These are phyloP conservation scores for Drosophila neonasuta DNA, from an alignment of 2,888 invertebrate species.

Conservation along the genomic window DNA sequence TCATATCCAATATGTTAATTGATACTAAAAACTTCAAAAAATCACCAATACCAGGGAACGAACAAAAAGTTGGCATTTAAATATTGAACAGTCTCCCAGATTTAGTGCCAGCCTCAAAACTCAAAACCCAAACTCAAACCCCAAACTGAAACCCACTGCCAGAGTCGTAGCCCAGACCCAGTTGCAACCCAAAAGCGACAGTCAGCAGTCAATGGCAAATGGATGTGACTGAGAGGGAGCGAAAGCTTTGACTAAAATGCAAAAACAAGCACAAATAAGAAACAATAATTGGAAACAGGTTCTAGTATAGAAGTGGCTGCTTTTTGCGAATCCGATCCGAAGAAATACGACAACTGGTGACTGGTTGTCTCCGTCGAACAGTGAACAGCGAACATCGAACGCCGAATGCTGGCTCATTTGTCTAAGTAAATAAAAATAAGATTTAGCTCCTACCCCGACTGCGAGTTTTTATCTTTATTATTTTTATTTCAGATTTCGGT, in stretches of 20 bases:
- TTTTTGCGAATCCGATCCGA: slow-evolving; percentile 40
- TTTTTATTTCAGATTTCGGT: slow-evolving; percentile 4
- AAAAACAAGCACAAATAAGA: slow-evolving; percentile 46
- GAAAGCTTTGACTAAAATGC: slow-evolving; percentile 55
- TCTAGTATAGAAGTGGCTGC: slow-evolving; percentile 59
- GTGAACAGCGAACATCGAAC: slow-evolving; percentile 1
- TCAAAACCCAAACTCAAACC: slow-evolving; percentile 9
- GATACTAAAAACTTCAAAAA: slow-evolving; percentile 64
- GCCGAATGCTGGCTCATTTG: slow-evolving; percentile 61
- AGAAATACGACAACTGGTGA: slow-evolving; percentile 71
- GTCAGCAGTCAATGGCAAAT: slow-evolving; percentile 13
- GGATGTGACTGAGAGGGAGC: slow-evolving; percentile 34
- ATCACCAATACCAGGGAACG: slow-evolving; percentile 20
- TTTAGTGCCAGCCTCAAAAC: slow-evolving; percentile 20
- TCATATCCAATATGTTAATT: slow-evolving; percentile 71
- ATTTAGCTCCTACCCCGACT: slow-evolving; percentile 11
- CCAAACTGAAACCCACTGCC: neutral
- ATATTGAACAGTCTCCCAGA: slow-evolving; percentile 39
- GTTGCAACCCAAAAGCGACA: slow-evolving; percentile 23
- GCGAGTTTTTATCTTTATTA: slow-evolving; percentile 22
- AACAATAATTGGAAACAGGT: slow-evolving; percentile 73
- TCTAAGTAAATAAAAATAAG: slow-evolving; percentile 56
- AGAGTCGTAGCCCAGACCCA: slow-evolving; percentile 7
- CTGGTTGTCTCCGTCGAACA: slow-evolving; percentile 67
- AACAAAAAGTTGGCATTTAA: slow-evolving; percentile 55